Evolutionary conservation across 1,140 invertebrate genomes (phyloP).

Genomic region (Aricia agestis): DNA sequence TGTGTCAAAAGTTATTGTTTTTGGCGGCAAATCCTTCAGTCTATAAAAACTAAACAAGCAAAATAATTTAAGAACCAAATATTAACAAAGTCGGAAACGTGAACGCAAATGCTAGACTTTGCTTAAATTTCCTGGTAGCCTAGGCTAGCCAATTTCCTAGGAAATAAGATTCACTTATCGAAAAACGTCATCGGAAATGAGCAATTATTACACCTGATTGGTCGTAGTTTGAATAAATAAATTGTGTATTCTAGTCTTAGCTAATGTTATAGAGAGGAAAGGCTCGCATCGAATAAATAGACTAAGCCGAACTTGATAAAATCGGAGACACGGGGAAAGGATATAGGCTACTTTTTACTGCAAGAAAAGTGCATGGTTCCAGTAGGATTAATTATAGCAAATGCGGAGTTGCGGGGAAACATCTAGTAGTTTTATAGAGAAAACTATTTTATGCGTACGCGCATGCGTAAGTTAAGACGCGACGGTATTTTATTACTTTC

Average conservation of each 20-base stretch:
- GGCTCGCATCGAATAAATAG: too few species aligned
- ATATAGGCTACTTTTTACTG: too few species aligned
- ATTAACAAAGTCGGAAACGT: background rate
- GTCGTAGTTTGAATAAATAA: background rate
- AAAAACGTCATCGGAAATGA: background rate
- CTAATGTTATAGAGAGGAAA: too few species aligned
- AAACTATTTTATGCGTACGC: background rate
- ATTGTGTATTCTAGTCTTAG: too few species aligned
- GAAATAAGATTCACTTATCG: background rate
- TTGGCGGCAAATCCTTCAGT: too few species aligned
- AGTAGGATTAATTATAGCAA: too few species aligned
- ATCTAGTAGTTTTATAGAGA: background rate
- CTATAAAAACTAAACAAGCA: too few species aligned
- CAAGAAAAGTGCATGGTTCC: too few species aligned
- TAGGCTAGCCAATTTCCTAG: background rate
- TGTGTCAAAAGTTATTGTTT: too few species aligned
- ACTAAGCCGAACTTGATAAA: too few species aligned
- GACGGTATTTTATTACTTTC: background rate
- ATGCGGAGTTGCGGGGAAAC: background rate
- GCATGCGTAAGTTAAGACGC: background rate
- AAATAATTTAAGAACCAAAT: background rate
- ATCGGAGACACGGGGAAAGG: too few species aligned
- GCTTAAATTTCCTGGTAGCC: background rate
- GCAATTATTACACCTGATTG: background rate
- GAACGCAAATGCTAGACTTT: background rate